Conservation (phyloP, 2,797 vertebrate genomes). For the Tiaroga cobitis region DNA sequence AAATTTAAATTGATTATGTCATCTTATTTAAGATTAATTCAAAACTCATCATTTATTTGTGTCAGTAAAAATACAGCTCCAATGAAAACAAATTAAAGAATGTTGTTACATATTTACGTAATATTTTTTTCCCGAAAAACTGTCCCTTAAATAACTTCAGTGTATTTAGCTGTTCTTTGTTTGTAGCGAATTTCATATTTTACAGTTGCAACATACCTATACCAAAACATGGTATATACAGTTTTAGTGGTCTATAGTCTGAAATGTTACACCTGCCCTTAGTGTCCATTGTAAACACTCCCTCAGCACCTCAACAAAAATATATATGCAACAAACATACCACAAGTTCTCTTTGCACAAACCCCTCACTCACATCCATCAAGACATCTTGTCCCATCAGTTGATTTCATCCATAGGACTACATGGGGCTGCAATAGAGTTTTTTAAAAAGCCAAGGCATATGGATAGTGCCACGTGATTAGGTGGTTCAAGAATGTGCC, state of each 20-base stretch:
- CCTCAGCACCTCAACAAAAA: too few species aligned
- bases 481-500: slow-evolving; percentile 57
- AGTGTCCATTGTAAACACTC: too few species aligned
- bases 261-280: too few species aligned
- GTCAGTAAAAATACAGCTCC: background rate
- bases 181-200: background rate
- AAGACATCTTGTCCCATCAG: too few species aligned
- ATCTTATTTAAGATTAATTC: background rate
- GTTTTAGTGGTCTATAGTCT: too few species aligned
- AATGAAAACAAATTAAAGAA: background rate
- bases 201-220: background rate
- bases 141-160: background rate
- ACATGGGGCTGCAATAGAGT: background rate
- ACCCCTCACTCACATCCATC: too few species aligned
- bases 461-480: background rate
- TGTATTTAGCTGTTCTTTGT: too few species aligned
- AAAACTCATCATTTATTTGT: background rate
- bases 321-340: too few species aligned
- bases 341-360: too few species aligned
- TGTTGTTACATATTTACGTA: background rate
- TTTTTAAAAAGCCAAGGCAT: background rate
- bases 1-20: too few species aligned
- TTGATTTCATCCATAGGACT: background rate
- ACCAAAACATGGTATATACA: too few species aligned
- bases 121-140: background rate